Evolutionary conservation across 2,888 invertebrate species (phyloP).

Genomic region (Rhimphoctona megacephalus): DNA sequence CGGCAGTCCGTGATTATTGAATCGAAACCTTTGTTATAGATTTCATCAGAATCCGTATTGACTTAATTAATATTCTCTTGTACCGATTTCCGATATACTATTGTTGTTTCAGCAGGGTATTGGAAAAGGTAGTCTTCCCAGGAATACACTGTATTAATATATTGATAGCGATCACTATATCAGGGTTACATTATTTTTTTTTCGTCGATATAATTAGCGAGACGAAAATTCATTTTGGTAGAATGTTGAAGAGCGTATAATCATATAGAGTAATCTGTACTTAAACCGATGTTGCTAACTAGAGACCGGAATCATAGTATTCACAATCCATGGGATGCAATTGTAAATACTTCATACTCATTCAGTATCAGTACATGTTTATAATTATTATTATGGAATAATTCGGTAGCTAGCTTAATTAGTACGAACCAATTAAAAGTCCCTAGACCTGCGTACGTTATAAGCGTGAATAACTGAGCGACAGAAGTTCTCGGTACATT

Average conservation of each 20-base stretch:
- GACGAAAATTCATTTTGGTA: too few species aligned
- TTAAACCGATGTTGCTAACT: background rate
- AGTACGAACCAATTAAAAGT: background rate
- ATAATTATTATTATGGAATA: background rate
- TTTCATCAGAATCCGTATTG: background rate
- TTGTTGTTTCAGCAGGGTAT: too few species aligned
- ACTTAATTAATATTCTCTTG: background rate
- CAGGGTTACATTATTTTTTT: too few species aligned
- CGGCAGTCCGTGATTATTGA: background rate
- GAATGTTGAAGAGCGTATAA: too few species aligned
- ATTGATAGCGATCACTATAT: too few species aligned
- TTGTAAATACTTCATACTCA: background rate
- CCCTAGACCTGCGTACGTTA: background rate
- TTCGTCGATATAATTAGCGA: too few species aligned
- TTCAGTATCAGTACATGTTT: background rate
- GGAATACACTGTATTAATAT: too few species aligned
- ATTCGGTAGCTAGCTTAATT: background rate
- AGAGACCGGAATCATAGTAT: background rate
- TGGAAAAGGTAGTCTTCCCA: too few species aligned
- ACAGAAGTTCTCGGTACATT: background rate
- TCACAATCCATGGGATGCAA: background rate
- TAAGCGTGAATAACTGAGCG: constrained; percentile 13
- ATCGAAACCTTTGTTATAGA: background rate
- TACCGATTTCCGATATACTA: too few species aligned
- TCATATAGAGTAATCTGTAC: background rate